Base-by-base conservation (phyloP, 2,888 invertebrate species). In the Pandemis heparana region DNA sequence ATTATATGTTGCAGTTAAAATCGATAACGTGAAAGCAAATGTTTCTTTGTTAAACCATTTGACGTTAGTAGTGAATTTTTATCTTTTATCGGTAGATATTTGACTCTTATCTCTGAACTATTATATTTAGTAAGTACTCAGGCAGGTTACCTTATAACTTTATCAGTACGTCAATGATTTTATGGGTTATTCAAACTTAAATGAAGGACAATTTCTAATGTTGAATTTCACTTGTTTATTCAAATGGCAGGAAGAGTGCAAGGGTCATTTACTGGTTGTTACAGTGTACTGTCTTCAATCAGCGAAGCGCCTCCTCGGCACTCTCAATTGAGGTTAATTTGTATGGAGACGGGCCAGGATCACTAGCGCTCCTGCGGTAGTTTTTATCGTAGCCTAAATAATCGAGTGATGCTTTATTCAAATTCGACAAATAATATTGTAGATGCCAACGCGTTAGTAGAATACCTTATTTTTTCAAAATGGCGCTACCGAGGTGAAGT, bases 261-360 rank as follows among this genome's bases (percentile, higher is more conserved):
- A 83, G 83, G 79, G 79, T 77, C 82, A 85, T 85, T 88, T 83
- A 86, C 88, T 86, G 83, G 83, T 84, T 85, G 86, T 83, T 85
- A 87, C 77, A 85, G 84, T 83, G 83, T 86, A 86, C 85, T 86
- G 87, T 87, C 87, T 92, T 92, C 93, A 94, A 94, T 93, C 92
- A 93, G 89, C 90, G 88, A 90, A 92, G 92, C 91, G 92, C 92
- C 92, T 92, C 84, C 90, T 89, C 89, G 88, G 84, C 86, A 85
- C 89, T 85, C 87, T 94, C 94, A 94, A 94, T 94, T 94, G 94
- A 92, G 94, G 94, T 94, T 93, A 94, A 94, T 93, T 94, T 86
- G 83, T 90, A 90, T 87, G 89, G 89, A 93, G 92, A 89, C 92
- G 88, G 89, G 85, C 88, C 89, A 92, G 89, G 91, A 92, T 90